Base-by-base conservation (phyloP, 2,888 invertebrate species). In the Stictocephala bisonia region DNA sequence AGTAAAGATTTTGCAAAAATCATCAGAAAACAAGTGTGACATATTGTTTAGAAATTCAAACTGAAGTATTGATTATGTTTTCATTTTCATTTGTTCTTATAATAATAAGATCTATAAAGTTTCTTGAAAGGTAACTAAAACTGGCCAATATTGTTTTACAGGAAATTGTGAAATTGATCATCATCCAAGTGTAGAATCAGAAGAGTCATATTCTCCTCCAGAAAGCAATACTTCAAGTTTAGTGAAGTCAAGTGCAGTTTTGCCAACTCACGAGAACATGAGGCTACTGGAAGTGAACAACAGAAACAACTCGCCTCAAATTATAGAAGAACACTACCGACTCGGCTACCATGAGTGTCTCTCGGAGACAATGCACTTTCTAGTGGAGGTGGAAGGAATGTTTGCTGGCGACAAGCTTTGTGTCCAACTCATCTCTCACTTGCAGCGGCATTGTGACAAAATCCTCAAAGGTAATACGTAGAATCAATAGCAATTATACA, bases 331-430 rank as follows among this genome's bases (percentile, higher is more conserved):
- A 66, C 86, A 90, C 78, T 95, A 91, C 84, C 88, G 92, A 71
- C 88, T 93, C 18, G 97, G 97, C 1, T 97, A 92, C 85, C 93
- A 94, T 82, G 97, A 96, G 83, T 97, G 97, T 78, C 89, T 94
- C 82, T 91, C 93, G 68, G 97, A 97, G 84, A 91, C 93, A 0
- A 91, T 96, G 86, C 90, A 95, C 79, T 97, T 94, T 84, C 89
- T 97, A 64, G 92, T 94, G 22, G 96, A 96, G 81, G 90, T 91
- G 7, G 93, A 94, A 80, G 93, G 93, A 2, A 91, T 91, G 83
- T 92, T 88, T 68, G 90, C 92, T 0, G 87, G 90, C n/a, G 95
- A 96, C 82, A 90, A 91, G 0, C 86, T 95, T 27, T 96, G 95
- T 82, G 89, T 91, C 68, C 91, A 94, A 76, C 86, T 97, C 29